Evolutionary conservation across 2,888 invertebrate genomes (phyloP), one percentile per base, ranked within the genome.

Genomic region (Mylabris sibirica): DNA sequence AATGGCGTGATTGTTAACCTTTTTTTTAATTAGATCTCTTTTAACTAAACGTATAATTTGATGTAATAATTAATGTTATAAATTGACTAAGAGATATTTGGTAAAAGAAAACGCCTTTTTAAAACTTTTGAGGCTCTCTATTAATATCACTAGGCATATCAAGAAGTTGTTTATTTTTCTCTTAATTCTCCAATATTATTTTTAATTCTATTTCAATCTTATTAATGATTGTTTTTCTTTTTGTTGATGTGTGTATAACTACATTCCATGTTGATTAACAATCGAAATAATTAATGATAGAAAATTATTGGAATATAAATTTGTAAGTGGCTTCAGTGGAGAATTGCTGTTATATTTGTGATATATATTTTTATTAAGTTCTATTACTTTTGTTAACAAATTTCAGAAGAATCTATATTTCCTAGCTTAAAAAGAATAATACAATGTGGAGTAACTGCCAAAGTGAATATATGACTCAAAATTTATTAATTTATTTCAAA

Each of bases 311-410:
- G 64, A 67, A n/a, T n/a, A n/a, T n/a, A 65, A 30, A 34, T 53
- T 24, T 34, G 22, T 62, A 59, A 11, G 41, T 60, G 63, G 24
- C 44, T 59, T 65, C 63, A 41, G 57, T 68, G 67, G 62, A 66
- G 53, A 53, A 59, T 72, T 60, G 64, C 69, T 72, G 69, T 72
- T 67, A 72, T 70, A 70, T 72, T 71, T 72, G 72, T 72, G 72
- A 72, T 72, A 72, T 72, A 72, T 67, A 72, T 75, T 72, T 72
- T 76, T 75, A 69, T 75, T 77, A 74, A 72, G 77, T 77, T 75
- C 77, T 76, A 53, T 75, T 75, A 76, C 72, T 75, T 67, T 62
- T 63, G 72, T 72, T 72, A 71, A 71, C 68, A 68, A n/a, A 38
- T 69, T 64, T 65, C 63, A 69, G 63, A 69, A 63, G 12, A 22